Evolutionary conservation across 2,888 invertebrate species (phyloP).

Genomic region (Campoletis raptor): DNA sequence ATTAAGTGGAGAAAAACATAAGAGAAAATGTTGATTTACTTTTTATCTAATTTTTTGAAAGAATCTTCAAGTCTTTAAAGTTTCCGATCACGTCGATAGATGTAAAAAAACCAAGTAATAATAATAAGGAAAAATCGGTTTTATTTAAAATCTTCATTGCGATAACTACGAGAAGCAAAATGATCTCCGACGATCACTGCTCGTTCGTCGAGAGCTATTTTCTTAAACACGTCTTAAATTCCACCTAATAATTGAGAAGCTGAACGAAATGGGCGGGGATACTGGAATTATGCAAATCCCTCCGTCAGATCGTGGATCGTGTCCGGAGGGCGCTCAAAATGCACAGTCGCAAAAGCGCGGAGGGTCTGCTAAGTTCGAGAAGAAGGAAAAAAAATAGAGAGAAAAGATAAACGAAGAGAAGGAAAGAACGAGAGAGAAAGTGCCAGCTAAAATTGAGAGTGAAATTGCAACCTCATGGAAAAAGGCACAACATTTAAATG

Average conservation of each 20-base stretch:
- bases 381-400: constrained; percentile 72
- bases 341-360: constrained; percentile 35
- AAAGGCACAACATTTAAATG: constrained; percentile 43
- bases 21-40: not conserved
- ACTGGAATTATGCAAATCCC: constrained; percentile 84
- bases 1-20: not conserved
- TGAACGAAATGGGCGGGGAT: constrained; percentile 82
- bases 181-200: constrained; percentile 46
- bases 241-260: constrained; percentile 84
- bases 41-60: not conserved
- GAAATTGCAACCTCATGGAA: constrained; percentile 48
- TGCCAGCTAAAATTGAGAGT: constrained; percentile 39
- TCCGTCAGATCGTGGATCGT: constrained; percentile 82
- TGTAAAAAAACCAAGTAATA: no score
- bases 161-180: not conserved
- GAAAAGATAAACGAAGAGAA: constrained; percentile 52
- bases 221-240: constrained; percentile 84
- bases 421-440: constrained; percentile 50
- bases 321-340: constrained; percentile 79
- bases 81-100: not conserved
- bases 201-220: constrained; percentile 79
- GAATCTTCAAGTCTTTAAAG: not conserved
- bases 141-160: not conserved
- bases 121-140: not conserved
- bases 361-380: constrained; percentile 60